Conservation (phyloP, 2,797 vertebrate genomes). For the Graptemys geographica region DNA sequence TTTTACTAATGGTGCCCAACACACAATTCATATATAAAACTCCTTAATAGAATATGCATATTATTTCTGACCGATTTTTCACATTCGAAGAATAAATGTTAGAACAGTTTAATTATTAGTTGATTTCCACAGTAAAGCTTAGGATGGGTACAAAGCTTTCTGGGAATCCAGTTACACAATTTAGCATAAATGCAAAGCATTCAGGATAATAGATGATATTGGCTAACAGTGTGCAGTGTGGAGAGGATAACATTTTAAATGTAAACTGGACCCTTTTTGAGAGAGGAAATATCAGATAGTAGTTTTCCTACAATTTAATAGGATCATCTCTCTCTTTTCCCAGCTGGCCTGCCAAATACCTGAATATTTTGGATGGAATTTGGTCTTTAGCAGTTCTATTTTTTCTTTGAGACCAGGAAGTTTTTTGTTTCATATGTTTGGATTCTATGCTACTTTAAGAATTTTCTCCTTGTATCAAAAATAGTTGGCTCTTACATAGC, state of each 20-base stretch:
- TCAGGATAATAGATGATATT: neutral
- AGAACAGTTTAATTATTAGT: neutral
- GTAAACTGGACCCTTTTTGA: constrained; percentile 1
- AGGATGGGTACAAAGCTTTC: neutral
- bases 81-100: neutral
- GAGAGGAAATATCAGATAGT: neutral
- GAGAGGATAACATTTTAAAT: neutral
- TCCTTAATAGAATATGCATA: neutral
- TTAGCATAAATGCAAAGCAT: neutral
- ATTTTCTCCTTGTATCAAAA: constrained; percentile 5
- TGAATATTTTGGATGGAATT: constrained; percentile 32
- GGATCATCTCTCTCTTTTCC: constrained; percentile 10
- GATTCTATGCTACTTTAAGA: constrained; percentile 14
- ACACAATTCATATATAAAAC: neutral
- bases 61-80: neutral
- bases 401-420: constrained; percentile 27
- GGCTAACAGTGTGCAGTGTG: neutral
- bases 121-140: neutral
- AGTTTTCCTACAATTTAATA: constrained; percentile 21
- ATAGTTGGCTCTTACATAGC: neutral
- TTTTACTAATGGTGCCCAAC: neutral
- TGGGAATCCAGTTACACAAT: neutral
- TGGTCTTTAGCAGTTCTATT: neutral
- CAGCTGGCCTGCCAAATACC: constrained; percentile 28
- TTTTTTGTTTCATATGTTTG: neutral